These are phyloP conservation scores for Empidonax traillii DNA, from an alignment of 2,113 vertebrate genomes.

Conservation along the genomic window DNA sequence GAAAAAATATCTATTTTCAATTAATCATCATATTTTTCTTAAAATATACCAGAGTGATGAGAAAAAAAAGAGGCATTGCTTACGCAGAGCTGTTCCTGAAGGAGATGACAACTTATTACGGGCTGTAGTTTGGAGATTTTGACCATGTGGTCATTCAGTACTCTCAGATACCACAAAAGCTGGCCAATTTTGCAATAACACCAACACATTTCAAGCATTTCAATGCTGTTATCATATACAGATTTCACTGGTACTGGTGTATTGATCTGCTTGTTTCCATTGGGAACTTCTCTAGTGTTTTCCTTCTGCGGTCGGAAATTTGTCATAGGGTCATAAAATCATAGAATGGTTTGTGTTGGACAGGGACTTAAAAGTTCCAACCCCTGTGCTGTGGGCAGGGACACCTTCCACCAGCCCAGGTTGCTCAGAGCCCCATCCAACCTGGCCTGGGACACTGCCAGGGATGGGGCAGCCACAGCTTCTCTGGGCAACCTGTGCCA, in stretches of 20 bases:
- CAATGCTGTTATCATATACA: background rate
- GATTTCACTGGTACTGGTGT: background rate
- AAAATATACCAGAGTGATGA: constrained; percentile 15
- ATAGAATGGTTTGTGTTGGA: background rate
- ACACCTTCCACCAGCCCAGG: too few relatives aligned
- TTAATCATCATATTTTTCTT: constrained; percentile 52
- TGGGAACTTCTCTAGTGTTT: background rate
- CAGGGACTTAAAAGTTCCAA: background rate
- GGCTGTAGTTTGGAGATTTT: background rate
- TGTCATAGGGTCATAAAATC: background rate
- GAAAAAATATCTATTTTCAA: constrained; percentile 60
- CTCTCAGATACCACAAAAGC: background rate
- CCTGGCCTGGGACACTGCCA: background rate
- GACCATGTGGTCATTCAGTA: background rate
- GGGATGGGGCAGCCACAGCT: background rate
- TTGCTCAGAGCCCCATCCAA: background rate
- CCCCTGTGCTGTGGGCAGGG: background rate
- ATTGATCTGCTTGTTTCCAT: background rate
- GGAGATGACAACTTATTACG: background rate
- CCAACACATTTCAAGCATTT: background rate
- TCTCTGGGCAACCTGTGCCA: background rate
- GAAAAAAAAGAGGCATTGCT: constrained; percentile 20
- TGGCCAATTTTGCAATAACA: background rate
- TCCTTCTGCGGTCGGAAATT: background rate
- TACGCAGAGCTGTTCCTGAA: background rate